Conservation (phyloP, 2,888 invertebrate species). For the Trissolcus brochymenae region DNA sequence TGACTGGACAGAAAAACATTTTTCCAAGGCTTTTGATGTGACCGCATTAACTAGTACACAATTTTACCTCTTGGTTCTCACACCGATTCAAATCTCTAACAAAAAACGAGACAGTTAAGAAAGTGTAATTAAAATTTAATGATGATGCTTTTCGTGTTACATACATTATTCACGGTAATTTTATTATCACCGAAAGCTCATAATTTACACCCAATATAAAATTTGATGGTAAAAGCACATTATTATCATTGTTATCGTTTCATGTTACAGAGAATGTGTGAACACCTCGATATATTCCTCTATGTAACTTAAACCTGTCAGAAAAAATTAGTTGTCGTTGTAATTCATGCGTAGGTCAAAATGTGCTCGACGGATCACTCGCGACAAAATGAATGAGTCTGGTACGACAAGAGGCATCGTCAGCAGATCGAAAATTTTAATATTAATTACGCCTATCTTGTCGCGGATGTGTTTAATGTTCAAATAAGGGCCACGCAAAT, state of each 20-base stretch:
- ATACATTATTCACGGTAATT: no score
- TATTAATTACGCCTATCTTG: conserved; percentile 65
- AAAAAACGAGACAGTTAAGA: no score
- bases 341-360: conserved; percentile 54
- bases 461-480: conserved; percentile 58
- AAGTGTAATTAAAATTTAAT: no score
- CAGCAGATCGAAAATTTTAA: conserved; percentile 63
- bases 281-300: conserved; percentile 32
- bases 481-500: conserved; percentile 45
- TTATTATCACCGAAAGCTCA: not conserved
- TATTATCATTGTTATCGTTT: conserved; percentile 31
- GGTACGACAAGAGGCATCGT: conserved; percentile 61
- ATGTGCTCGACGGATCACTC: conserved; percentile 52
- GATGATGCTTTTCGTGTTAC: no score
- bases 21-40: no score
- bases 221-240: conserved; percentile 12
- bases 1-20: no score
- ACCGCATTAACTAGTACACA: no score
- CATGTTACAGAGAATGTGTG: conserved; percentile 31
- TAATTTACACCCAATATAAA: conserved; percentile 3
- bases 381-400: conserved; percentile 46
- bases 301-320: conserved; percentile 46
- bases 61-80: no score
- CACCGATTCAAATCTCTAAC: no score
- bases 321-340: conserved; percentile 49